Evolutionary conservation across 2,888 invertebrate genomes (phyloP), one percentile per base, ranked within the genome.

Genomic region (Aphodius granarius): DNA sequence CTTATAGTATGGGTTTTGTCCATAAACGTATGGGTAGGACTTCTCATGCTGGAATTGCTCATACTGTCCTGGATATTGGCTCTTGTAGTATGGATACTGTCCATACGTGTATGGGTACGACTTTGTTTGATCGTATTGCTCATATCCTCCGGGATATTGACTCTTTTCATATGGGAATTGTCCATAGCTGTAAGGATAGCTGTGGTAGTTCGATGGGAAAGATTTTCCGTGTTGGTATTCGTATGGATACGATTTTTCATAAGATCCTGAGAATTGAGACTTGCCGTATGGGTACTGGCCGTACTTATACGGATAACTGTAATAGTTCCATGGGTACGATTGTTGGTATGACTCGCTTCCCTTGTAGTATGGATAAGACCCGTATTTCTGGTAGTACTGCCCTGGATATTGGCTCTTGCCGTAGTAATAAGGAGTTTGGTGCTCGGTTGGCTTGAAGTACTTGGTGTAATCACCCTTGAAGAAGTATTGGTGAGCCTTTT

Each of bases 401-500:
- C n/a, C 19, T 65, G 65, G 65, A 3, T 66, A 66, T 3, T 66
- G 20, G 66, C 19, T 21, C 66, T 66, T 66, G 66, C 68, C 68
- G 22, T 21, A 68, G 20, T 19, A 68, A 68, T 68, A 68, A 68
- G 68, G 68, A 5, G 21, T 21, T 21, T 68, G 20, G n/a, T 68
- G 43, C 13, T 13, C 43, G 43, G 43, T 13, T 43, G 43, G 43
- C 3, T 43, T 43, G 43, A 43, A 43, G 43, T 43, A 43, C 9
- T 13, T 43, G 1, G 43, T 43, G 43, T 43, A 43, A 13, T 43
- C 43, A 43, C 43, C 43, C 43, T 43, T 43, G 43, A 43, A 43
- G 43, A 68, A n/a, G 5, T 20, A 16, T 85, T 90, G 88, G 81
- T 92, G 90, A 4, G 92, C 93, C 76, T 91, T 89, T 65, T 91